Evolutionary conservation across 2,888 invertebrate genomes (phyloP).

Genomic region (Metacarcinus magister): DNA sequence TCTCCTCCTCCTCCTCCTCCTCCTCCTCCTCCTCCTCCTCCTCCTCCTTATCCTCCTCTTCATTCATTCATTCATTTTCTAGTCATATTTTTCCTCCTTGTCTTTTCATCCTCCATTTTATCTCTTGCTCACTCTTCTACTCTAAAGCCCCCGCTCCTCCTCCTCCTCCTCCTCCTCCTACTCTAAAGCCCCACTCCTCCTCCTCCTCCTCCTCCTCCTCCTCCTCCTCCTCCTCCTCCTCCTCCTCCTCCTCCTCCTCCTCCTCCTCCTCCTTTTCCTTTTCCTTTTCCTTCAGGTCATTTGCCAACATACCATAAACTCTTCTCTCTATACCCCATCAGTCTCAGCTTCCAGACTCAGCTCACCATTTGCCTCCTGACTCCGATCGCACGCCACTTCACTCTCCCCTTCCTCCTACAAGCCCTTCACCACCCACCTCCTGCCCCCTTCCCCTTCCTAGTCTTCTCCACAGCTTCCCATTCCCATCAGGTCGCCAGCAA

Average conservation of each 20-base stretch:
- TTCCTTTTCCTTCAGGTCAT: background rate
- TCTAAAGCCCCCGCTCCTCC: background rate
- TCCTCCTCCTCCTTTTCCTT: background rate
- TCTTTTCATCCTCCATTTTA: no score
- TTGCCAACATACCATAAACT: background rate
- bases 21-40: background rate
- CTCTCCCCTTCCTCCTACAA: background rate
- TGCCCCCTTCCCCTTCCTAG: background rate
- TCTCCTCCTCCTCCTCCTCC: background rate
- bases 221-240: background rate
- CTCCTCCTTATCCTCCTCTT: background rate
- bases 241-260: background rate
- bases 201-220: no score
- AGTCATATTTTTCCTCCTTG: no score
- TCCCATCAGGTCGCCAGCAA: background rate
- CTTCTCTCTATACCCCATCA: background rate
- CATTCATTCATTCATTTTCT: background rate
- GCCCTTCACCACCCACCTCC: background rate
- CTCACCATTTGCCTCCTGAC: background rate
- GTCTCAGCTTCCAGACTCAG: background rate
- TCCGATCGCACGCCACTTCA: background rate
- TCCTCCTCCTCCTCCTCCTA: background rate
- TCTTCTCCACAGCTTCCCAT: no score
- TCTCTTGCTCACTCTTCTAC: background rate
- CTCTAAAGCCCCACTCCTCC: background rate